phyloP scores from a whole-genome alignment of 2,113 vertebrate genomes.

The Epinephelus moara region DNA sequence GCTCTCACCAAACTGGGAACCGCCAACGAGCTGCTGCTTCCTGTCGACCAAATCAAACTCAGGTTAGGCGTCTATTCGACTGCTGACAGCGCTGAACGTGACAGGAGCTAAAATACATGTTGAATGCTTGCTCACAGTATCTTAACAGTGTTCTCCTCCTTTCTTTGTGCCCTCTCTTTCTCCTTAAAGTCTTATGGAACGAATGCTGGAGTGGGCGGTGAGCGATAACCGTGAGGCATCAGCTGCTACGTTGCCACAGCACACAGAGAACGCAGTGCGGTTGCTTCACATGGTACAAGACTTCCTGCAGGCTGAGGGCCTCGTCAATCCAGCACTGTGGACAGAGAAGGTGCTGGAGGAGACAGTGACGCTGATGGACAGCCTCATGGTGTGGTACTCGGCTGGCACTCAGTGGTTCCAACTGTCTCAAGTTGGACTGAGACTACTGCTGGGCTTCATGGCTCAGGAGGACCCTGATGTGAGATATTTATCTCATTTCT shows the following conservation, averaged over 20 bases:
- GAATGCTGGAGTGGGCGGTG: constrained; percentile 95
- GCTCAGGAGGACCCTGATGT: constrained; percentile 94
- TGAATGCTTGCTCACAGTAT: background rate
- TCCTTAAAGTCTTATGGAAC: constrained; percentile 90
- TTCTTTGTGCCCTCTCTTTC: background rate
- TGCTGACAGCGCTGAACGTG: background rate
- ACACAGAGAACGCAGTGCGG: constrained; percentile 94
- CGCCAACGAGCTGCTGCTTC: constrained; percentile 90
- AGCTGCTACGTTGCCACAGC: constrained; percentile 83
- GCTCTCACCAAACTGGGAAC: constrained; percentile 93
- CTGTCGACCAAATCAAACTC: constrained; percentile 95
- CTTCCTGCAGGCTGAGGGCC: constrained; percentile 94
- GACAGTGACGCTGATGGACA: constrained; percentile 92
- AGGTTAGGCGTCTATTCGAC: constrained; percentile 78
- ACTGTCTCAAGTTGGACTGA: constrained; percentile 93
- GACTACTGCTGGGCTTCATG: constrained; percentile 96
- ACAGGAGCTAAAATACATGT: background rate
- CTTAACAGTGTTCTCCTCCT: background rate
- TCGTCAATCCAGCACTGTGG: constrained; percentile 92
- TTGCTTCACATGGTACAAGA: constrained; percentile 94
- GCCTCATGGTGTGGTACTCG: constrained; percentile 93
- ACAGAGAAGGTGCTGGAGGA: constrained; percentile 96
- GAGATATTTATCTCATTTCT: background rate
- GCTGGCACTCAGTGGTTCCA: constrained; percentile 87
- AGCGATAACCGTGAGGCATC: constrained; percentile 93